Evolutionary conservation across 2,113 vertebrate genomes (phyloP).

Genomic region (Carassius gibelio): DNA sequence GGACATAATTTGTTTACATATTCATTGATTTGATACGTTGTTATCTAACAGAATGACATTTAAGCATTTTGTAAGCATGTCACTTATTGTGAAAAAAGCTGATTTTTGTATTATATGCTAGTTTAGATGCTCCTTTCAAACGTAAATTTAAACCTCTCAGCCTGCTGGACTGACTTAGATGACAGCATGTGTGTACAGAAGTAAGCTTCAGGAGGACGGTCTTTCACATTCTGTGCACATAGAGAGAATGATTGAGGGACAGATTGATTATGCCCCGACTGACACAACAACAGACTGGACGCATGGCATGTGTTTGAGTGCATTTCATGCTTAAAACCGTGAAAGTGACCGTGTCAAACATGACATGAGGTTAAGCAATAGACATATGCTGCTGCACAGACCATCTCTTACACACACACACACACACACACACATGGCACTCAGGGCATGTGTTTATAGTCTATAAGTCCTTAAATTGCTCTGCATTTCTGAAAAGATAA

Average conservation of each 20-base stretch:
- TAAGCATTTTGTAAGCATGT: neutral
- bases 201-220: neutral
- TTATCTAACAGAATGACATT: neutral
- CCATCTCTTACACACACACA: neutral
- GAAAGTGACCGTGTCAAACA: neutral
- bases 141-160: neutral
- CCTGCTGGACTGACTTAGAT: neutral
- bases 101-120: neutral
- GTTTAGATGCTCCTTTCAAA: neutral
- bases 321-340: slow-evolving; percentile 1
- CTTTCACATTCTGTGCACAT: slow-evolving; percentile 36
- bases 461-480: neutral
- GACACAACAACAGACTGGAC: slow-evolving; percentile 17
- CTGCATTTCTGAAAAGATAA: slow-evolving; percentile 5
- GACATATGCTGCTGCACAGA: neutral
- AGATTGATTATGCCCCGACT: slow-evolving; percentile 27
- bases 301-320: neutral
- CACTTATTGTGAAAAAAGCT: neutral
- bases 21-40: neutral
- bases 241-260: slow-evolving; percentile 32
- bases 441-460: neutral
- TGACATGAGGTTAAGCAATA: slow-evolving; percentile 24
- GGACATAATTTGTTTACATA: neutral
- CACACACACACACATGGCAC: neutral
- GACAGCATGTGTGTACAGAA: neutral